Evolutionary conservation across 2,113 vertebrate genomes (phyloP).

Genomic region (Carollia perspicillata): DNA sequence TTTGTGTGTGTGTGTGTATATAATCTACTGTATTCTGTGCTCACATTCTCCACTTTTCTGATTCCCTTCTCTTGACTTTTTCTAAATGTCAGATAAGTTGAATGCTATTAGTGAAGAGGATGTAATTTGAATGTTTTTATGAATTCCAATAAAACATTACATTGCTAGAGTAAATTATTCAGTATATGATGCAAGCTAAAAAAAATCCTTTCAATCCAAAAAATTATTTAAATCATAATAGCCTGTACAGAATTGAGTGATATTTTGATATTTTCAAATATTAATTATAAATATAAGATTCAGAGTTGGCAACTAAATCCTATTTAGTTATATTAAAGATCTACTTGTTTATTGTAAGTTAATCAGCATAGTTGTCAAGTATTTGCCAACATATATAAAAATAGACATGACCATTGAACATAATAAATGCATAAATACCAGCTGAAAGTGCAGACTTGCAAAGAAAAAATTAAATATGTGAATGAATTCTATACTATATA

Average conservation of each 20-base stretch:
- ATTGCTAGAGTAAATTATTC: slow-evolving; percentile 18
- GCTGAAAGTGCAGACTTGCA: background rate
- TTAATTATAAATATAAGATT: slow-evolving; percentile 23
- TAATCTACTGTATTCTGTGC: background rate
- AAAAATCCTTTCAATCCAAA: background rate
- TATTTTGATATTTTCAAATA: background rate
- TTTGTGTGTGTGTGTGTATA: background rate
- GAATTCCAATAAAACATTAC: background rate
- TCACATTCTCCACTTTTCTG: background rate
- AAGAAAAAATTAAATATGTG: background rate
- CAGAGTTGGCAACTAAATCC: background rate
- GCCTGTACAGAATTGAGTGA: background rate
- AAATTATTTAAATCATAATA: background rate
- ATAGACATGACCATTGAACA: background rate
- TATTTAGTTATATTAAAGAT: slow-evolving; percentile 8
- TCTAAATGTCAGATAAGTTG: background rate
- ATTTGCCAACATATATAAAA: background rate
- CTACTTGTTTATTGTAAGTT: background rate
- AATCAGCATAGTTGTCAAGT: background rate
- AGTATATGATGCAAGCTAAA: background rate
- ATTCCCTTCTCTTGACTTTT: background rate
- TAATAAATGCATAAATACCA: background rate
- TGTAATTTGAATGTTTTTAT: slow-evolving; percentile 7
- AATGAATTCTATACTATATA: background rate
- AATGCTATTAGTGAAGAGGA: background rate